These are phyloP conservation scores for Catocala fraxini DNA, from an alignment of 2,888 invertebrate species.

Conservation along the genomic window DNA sequence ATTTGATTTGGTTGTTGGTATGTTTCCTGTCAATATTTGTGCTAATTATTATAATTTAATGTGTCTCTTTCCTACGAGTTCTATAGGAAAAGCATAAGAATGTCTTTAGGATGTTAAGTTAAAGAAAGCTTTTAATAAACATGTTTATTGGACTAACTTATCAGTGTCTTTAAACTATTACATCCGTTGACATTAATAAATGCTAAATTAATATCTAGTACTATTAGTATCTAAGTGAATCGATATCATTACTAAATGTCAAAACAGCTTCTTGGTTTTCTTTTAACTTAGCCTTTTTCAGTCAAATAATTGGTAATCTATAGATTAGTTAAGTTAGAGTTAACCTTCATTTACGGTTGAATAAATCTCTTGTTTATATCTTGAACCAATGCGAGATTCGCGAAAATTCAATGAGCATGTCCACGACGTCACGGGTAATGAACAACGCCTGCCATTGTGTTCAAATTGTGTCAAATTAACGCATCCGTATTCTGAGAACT, in stretches of 20 bases:
- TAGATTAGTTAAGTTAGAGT: constrained; percentile 3
- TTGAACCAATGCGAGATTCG: constrained; percentile 34
- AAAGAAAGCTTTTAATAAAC: no score
- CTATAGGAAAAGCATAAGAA: background rate
- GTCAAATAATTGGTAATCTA: constrained; percentile 7
- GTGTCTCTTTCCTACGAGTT: background rate
- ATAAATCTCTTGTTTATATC: constrained; percentile 28
- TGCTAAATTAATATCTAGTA: no score
- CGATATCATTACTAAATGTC: no score
- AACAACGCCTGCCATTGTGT: constrained; percentile 50
- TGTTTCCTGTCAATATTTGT: background rate
- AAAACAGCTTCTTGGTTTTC: no score
- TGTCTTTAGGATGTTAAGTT: no score
- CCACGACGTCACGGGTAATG: constrained; percentile 44
- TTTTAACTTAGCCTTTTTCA: background rate
- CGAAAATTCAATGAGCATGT: constrained; percentile 39
- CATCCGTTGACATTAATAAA: no score
- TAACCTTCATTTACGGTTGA: constrained; percentile 38
- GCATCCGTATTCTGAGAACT: constrained; percentile 55
- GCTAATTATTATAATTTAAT: background rate
- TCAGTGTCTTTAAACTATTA: no score
- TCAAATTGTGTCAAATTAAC: constrained; percentile 55
- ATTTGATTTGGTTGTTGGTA: constrained; percentile 3
- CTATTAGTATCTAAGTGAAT: no score
- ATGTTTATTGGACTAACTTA: no score